Evolutionary conservation across 30 jellyfish, hydroid and myxozoan genomes (phyloP).

Genomic region (Haliclystus octoradiatus): DNA sequence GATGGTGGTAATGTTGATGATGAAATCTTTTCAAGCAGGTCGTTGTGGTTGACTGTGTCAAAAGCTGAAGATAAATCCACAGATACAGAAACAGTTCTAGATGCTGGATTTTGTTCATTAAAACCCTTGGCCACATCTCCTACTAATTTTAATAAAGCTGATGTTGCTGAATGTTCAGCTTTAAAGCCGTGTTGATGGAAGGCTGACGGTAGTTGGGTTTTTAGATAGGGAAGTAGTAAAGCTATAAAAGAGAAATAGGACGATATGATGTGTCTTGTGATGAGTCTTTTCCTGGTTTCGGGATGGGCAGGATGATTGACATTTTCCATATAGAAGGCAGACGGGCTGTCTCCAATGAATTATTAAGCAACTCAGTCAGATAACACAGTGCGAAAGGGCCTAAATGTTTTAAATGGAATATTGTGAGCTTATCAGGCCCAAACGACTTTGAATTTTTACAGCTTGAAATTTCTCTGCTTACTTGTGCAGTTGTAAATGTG

Average conservation of each 20-base stretch:
- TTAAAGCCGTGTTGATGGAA: background rate
- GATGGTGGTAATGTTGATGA: too few species aligned
- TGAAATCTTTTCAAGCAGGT: too few species aligned
- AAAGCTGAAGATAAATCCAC: too few species aligned
- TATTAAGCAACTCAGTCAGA: background rate
- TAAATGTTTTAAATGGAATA: background rate
- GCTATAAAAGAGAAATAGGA: background rate
- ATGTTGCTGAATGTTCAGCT: background rate
- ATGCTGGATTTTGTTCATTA: background rate
- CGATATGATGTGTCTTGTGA: background rate
- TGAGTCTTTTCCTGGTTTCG: background rate
- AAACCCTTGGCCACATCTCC: background rate
- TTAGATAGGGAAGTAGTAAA: background rate
- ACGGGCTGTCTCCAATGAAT: background rate
- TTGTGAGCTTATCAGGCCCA: background rate
- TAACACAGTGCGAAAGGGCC: background rate
- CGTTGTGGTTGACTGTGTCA: too few species aligned
- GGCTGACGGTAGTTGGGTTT: background rate
- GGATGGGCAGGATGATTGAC: background rate
- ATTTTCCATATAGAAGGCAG: background rate
- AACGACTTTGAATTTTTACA: background rate
- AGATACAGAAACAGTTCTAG: background rate
- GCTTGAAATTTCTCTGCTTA: background rate
- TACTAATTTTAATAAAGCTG: background rate
- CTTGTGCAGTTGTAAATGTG: background rate